Percentiles rank a stretch among this genome's conserved stretches.
phyloP scores from a whole-genome alignment of 1,140 invertebrate species.

The Drosophila ercepeae region DNA sequence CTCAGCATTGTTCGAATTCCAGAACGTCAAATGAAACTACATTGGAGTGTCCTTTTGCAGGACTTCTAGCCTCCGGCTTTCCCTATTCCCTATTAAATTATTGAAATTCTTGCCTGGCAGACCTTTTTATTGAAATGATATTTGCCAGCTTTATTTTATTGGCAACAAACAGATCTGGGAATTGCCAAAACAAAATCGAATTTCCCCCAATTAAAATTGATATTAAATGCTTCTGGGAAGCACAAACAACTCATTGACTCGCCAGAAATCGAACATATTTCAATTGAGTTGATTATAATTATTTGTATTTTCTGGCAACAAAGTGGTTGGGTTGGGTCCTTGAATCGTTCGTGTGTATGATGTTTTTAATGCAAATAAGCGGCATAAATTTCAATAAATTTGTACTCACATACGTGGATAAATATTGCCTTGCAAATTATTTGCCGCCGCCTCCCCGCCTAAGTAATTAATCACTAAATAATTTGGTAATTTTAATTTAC shows the following conservation, averaged over 20 bases:
- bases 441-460: slow-evolving; percentile 22
- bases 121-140: not conserved
- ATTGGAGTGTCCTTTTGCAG: not conserved
- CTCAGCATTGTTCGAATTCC: slow-evolving; percentile 25
- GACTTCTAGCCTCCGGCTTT: not conserved
- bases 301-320: slow-evolving; percentile 45
- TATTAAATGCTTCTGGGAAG: slow-evolving; percentile 44
- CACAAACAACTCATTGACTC: not conserved
- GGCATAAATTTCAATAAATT: slow-evolving; percentile 35
- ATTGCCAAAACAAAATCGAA: not conserved
- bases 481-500: slow-evolving; percentile 80
- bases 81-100: slow-evolving; percentile 4
- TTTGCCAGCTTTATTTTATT: not conserved
- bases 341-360: not conserved
- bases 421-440: slow-evolving; percentile 61
- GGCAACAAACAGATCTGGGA: not conserved
- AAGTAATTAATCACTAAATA: slow-evolving; percentile 77
- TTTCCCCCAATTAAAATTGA: slow-evolving; percentile 55
- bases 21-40: slow-evolving; percentile 32
- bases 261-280: slow-evolving; percentile 35
- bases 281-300: slow-evolving; percentile 64
- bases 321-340: slow-evolving; percentile 3
- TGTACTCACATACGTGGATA: slow-evolving; percentile 24
- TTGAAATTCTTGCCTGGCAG: slow-evolving; percentile 1
- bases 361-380: slow-evolving; percentile 13